Conservation (phyloP, 1,140 invertebrate genomes). For the Neodiprion fabricii region DNA sequence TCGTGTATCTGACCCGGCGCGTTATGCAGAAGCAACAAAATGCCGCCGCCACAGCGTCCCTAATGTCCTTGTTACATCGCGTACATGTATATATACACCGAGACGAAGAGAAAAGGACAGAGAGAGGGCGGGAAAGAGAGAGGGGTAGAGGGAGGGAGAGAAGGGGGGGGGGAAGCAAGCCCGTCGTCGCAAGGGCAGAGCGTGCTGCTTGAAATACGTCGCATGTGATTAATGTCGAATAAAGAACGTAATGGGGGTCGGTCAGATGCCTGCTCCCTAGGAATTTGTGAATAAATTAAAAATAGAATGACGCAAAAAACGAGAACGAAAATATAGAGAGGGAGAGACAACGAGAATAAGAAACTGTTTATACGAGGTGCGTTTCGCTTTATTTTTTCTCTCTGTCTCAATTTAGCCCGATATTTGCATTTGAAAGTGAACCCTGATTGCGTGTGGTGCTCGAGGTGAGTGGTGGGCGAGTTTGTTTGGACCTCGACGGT, state of each 20-base stretch:
- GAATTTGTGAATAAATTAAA: neutral
- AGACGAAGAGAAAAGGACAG: too few relatives aligned
- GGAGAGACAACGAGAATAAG: neutral
- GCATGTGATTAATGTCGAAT: conserved; percentile 10
- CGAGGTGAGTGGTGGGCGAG: neutral
- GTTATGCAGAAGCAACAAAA: conserved; percentile 14
- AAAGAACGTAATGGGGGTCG: neutral
- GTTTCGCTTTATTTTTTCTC: too few relatives aligned
- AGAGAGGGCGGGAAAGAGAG: too few relatives aligned
- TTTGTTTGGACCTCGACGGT: neutral
- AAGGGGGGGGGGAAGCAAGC: neutral
- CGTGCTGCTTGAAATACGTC: conserved; percentile 13
- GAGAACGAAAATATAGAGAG: neutral
- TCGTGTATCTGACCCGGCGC: neutral
- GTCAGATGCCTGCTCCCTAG: neutral
- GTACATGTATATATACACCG: neutral
- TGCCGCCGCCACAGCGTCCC: neutral
- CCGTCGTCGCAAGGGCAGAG: neutral
- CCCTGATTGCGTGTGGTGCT: neutral
- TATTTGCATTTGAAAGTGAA: conserved; percentile 6
- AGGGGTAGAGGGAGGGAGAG: too few relatives aligned
- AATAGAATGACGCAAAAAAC: neutral
- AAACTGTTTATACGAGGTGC: too few relatives aligned
- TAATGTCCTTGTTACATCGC: conserved; percentile 9
- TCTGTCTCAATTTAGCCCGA: neutral